Evolutionary conservation across 2,113 vertebrate genomes (phyloP), one percentile per base, ranked within the genome.

Genomic region (Erythrolamprus reginae): DNA sequence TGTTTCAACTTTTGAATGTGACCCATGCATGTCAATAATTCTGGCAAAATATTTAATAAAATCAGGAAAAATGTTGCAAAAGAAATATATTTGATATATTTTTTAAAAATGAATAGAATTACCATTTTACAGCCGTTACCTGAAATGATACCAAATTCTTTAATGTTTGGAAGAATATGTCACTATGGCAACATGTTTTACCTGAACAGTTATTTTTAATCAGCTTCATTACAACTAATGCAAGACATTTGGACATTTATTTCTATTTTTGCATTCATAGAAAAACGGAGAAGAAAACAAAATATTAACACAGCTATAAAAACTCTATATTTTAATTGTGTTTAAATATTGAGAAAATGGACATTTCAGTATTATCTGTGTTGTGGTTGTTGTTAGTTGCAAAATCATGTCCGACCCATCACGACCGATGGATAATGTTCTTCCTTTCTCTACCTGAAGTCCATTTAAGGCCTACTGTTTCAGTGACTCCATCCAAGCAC

Each of bases 161-260:
- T 23, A 12, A 55, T 8, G 4, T 3, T 90, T 82, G 89, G 0
- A 0, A 91, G 51, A 4, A 82, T 17, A 45, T 91, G 38, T 83
- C 89, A 85, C 89, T 88, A 33, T 0, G 0, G 83, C 55, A 82
- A 89, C 21, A 86, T 0, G 0, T 38, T 93, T 90, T 3, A 90
- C 45, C 58, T 91, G 84, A 51, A 89, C 92, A 93, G 42, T 0
- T 0, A 15, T 70, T 45, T 92, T 94, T 92, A 56, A 51, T 48
- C 13, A 2, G 23, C 28, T 48, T 83, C 55, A 88, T 86, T 92
- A 26, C 26, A 91, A 82, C 21, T 86, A 87, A 55, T 21, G 5
- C 61, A 90, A 61, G 3, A 55, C 42, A 17, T 50, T 45, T n/a
- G n/a, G n/a, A n/a, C n/a, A n/a, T n/a, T 48, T 87, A 19, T 17